Evolutionary conservation across 2,888 invertebrate species (phyloP), one percentile per base, ranked within the genome.

Genomic region (Minunthozetes semirufus): DNA sequence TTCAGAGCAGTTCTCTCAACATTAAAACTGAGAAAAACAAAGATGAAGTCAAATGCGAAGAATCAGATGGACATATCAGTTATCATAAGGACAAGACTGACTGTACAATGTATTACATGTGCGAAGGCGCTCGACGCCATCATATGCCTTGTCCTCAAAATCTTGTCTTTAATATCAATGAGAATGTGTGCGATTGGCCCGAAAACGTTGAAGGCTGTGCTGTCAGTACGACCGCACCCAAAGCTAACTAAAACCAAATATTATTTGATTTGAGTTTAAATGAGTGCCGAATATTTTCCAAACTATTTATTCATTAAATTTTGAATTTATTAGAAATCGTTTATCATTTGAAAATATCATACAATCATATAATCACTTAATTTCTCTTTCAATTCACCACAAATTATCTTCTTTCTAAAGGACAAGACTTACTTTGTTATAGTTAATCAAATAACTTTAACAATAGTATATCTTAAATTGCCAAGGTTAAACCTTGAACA

Each of bases 101-200:
- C 83, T 95, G 94, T 83, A 92, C 93, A 74, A 92, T 91, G 87
- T 95, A 94, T 84, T 94, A 92, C 85, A 94, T 94, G 94, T 95
- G 94, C 82, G 94, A 94, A 84, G 94, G 94, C 46, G 94, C 94
- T 82, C 87, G 94, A 73, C 76, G 93, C 82, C 94, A 94, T 82
- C 94, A 94, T 85, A 94, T 94, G 94, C 94, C 94, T 66, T 95
- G 94, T 82, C 94, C 94, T 9, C 88, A 89, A 72, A 93, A 94
- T 84, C 87, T 95, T 77, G 94, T 94, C 17, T 95, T 94, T 85
- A 94, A 95, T 83, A 89, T 89, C 56, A 91, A 92, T 80, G 92
- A 94, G 82, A 94, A 93, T 81, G 94, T 95, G 13, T 95, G 94
- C 82, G 95, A 95, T 84, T 94, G 94, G 94, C 75, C 75, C 8